A percentile compares a stretch with the other conserved stretches of the same genome.
phyloP scores from a whole-genome alignment of 2,797 vertebrate genomes.

The Toxotes lorentzi region DNA sequence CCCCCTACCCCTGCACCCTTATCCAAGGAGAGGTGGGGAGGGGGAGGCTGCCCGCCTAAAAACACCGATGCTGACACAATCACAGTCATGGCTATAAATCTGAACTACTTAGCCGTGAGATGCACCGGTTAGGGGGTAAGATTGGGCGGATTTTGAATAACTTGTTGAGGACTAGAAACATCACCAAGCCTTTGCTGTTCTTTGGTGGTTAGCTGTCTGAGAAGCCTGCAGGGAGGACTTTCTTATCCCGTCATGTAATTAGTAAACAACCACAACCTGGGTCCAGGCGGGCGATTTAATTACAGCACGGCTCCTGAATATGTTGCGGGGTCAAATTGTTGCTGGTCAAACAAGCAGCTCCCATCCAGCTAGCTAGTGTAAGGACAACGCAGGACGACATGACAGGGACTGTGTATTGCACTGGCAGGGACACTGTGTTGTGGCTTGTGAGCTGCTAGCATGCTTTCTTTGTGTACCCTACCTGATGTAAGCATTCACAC shows the following conservation, averaged over 20 bases:
- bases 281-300: conserved; percentile 45
- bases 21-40: conserved; percentile 41
- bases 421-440: conserved; percentile 13
- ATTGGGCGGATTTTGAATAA: conserved; percentile 23
- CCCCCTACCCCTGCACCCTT: conserved; percentile 41
- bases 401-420: conserved; percentile 9
- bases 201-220: conserved; percentile 9
- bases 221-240: conserved; percentile 33
- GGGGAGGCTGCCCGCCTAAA: conserved; percentile 63
- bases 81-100: conserved; percentile 48
- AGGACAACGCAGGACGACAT: conserved; percentile 59
- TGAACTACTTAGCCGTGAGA: conserved; percentile 50
- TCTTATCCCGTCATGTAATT: conserved; percentile 38
- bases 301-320: conserved; percentile 35
- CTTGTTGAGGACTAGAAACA: conserved; percentile 26
- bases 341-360: conserved; percentile 51
- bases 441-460: not conserved
- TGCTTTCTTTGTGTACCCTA: not conserved
- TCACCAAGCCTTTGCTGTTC: not conserved
- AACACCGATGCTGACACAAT: conserved; percentile 53
- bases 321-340: conserved; percentile 58
- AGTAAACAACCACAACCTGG: conserved; percentile 53
- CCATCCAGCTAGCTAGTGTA: conserved; percentile 39
- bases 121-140: conserved; percentile 25
- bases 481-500: conserved; percentile 40